These are phyloP conservation scores for Hymenopus coronatus DNA, from an alignment of 2,888 invertebrate genomes.

Conservation along the genomic window DNA sequence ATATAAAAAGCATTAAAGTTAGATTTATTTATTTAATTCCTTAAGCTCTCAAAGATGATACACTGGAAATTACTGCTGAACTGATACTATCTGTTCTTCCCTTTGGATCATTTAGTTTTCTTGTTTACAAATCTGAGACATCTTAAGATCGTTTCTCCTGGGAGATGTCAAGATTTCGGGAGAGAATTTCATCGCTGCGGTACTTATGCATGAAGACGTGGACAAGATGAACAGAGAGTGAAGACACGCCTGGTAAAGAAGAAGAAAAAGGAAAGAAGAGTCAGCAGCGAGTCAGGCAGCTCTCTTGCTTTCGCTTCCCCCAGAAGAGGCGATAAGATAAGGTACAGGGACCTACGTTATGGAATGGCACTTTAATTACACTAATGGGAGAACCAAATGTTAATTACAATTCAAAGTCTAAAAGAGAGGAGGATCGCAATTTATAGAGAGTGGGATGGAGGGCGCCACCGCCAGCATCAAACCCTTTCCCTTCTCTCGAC, in stretches of 20 bases:
- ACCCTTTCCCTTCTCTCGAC: slow-evolving; percentile 15
- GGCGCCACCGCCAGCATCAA: background rate
- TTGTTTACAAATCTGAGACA: background rate
- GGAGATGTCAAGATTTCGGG: background rate
- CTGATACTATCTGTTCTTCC: too few species aligned
- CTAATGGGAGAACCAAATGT: slow-evolving; percentile 73
- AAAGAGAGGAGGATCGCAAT: slow-evolving; percentile 49
- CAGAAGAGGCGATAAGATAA: slow-evolving; percentile 43
- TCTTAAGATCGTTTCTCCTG: background rate
- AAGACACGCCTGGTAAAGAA: background rate
- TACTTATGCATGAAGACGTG: background rate
- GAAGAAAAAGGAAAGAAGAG: background rate
- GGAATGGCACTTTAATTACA: slow-evolving; percentile 72
- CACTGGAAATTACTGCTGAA: too few species aligned
- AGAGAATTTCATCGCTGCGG: background rate
- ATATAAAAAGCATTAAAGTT: too few species aligned
- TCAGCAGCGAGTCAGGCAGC: slow-evolving; percentile 34
- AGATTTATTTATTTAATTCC: too few species aligned
- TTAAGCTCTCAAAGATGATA: too few species aligned
- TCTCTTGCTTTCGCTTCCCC: slow-evolving; percentile 30
- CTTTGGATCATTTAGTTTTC: background rate
- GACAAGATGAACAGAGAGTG: background rate
- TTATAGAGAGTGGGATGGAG: slow-evolving; percentile 43
- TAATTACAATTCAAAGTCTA: slow-evolving; percentile 70
- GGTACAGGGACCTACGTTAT: slow-evolving; percentile 53